A percentile compares a stretch with the other conserved stretches of the same genome.
These are phyloP conservation scores for Mormyrus iriodes DNA, from an alignment of 2,113 vertebrate species.

Conservation along the genomic window DNA sequence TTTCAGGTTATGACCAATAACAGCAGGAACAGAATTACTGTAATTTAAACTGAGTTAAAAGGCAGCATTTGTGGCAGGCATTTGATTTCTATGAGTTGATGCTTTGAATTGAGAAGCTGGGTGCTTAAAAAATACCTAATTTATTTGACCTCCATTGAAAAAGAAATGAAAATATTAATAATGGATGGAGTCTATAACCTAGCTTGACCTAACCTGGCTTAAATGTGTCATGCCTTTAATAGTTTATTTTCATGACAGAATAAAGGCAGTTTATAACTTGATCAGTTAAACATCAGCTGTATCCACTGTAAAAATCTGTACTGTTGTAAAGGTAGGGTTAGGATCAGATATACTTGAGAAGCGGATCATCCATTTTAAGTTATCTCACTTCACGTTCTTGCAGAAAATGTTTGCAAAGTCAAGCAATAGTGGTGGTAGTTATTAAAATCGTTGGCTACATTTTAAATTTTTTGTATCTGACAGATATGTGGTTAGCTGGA, in stretches of 20 bases:
- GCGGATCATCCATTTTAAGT: neutral
- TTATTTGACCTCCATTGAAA: neutral
- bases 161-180: neutral
- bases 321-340: neutral
- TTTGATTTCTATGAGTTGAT: neutral
- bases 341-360: neutral
- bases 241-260: neutral
- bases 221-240: neutral
- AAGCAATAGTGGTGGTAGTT: neutral
- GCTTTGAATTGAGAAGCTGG: neutral
- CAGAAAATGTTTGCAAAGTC: neutral
- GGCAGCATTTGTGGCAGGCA: neutral
- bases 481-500: constrained; percentile 71
- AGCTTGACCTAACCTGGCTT: neutral
- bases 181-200: neutral
- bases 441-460: neutral
- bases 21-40: neutral
- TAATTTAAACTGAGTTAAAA: neutral
- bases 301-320: neutral
- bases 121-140: neutral
- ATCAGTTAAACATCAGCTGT: neutral
- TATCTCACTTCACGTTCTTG: neutral
- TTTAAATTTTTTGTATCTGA: neutral
- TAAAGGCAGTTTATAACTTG: neutral
- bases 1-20: neutral